Conservation (phyloP, 2,113 vertebrate genomes). For the Aviceda subcristata region DNA sequence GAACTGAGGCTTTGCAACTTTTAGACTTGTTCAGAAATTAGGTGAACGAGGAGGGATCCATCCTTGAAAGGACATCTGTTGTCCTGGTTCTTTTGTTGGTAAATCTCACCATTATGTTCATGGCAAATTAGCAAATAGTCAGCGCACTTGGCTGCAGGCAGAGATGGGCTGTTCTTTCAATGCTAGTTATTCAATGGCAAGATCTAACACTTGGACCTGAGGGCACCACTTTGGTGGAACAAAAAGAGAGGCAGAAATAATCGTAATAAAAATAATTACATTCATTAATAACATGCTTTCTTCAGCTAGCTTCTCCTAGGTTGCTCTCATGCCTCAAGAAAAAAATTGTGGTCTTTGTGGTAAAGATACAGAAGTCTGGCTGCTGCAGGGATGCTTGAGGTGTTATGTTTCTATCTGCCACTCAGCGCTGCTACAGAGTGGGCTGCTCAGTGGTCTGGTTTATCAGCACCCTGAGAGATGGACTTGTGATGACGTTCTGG, state of each 20-base stretch:
- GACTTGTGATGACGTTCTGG: fast-evolving
- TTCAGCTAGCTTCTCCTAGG: not conserved
- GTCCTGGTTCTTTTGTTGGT: not conserved
- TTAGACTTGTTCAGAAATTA: not conserved
- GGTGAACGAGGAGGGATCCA: not conserved
- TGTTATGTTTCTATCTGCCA: not conserved
- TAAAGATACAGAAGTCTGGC: not conserved
- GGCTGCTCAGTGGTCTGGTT: not conserved
- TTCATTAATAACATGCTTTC: not conserved
- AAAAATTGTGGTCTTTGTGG: not conserved
- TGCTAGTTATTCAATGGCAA: not conserved
- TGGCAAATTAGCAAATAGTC: not conserved
- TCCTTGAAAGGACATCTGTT: not conserved
- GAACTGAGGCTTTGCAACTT: not conserved
- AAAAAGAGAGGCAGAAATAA: not conserved
- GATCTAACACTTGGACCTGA: not conserved
- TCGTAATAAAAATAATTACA: not conserved
- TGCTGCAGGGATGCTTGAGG: not conserved
- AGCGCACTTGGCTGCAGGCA: not conserved
- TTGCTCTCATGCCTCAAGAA: fast-evolving
- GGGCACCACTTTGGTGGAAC: not conserved
- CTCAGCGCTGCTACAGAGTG: not conserved
- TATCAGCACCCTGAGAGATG: not conserved
- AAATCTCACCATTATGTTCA: not conserved
- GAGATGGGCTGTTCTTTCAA: not conserved